A percentile compares a stretch with the other conserved stretches of the same genome.
Evolutionary conservation across 2,888 invertebrate genomes (phyloP).

Genomic region (Thysanoteuthis rhombus): DNA sequence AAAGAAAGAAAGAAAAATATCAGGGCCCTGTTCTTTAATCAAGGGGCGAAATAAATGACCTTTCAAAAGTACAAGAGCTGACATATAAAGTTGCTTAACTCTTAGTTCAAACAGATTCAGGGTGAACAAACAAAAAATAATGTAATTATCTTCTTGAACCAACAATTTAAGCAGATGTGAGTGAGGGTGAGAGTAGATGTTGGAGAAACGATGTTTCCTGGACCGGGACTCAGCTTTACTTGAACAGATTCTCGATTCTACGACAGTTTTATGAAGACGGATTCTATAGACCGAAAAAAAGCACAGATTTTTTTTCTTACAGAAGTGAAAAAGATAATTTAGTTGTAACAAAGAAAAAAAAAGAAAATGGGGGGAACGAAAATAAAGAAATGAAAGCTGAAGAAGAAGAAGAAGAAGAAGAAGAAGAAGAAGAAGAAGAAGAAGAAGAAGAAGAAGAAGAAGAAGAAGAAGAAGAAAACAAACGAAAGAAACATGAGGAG

Average conservation of each 20-base stretch:
- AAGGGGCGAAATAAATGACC: background rate
- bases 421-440: no score
- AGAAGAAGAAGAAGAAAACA: no score
- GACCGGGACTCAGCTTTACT: background rate
- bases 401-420: no score
- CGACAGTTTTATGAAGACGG: no score
- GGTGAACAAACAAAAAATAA: background rate
- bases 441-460: no score
- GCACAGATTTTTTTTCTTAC: no score
- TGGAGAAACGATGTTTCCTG: background rate
- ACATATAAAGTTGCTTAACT: background rate
- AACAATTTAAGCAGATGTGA: background rate
- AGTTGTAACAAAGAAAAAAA: no score
- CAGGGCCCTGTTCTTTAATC: background rate
- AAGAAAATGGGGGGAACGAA: no score
- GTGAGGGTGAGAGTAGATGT: background rate
- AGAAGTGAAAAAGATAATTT: no score
- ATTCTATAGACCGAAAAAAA: no score
- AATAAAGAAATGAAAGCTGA: no score
- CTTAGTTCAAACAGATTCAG: background rate
- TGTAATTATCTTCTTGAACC: background rate
- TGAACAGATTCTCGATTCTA: background rate
- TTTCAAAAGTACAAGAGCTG: background rate
- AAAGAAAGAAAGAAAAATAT: background rate
- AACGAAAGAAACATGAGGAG: no score